A percentile compares a stretch with the other conserved stretches of the same genome.
Conservation (phyloP, 2,113 vertebrate species). For the Megaceryle maxima region DNA sequence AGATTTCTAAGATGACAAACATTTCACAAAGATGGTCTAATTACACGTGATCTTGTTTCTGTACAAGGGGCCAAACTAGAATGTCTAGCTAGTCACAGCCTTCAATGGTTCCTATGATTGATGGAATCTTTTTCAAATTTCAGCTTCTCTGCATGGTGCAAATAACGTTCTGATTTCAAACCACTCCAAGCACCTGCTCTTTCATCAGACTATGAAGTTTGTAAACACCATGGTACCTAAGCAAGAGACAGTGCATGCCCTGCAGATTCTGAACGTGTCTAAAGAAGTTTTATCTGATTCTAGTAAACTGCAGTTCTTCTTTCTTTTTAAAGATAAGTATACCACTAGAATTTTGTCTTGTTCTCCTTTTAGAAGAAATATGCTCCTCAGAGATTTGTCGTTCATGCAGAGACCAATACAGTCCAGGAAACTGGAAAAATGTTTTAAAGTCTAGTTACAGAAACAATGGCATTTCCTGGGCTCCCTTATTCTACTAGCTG, state of each 20-base stretch:
- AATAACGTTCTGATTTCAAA: neutral
- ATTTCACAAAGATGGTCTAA: neutral
- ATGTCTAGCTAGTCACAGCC: neutral
- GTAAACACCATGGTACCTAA: neutral
- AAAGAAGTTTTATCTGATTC: neutral
- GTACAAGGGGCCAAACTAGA: neutral
- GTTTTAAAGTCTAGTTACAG: neutral
- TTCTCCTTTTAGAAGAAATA: conserved; percentile 10
- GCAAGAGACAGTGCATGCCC: neutral
- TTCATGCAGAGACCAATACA: neutral
- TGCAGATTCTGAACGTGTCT: neutral
- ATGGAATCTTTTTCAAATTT: neutral
- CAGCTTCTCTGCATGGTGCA: neutral
- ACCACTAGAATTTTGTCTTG: neutral
- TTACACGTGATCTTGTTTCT: neutral
- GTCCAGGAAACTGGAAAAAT: neutral
- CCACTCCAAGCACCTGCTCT: neutral
- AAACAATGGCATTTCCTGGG: neutral
- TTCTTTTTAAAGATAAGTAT: neutral
- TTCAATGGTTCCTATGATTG: neutral
- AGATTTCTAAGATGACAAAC: neutral
- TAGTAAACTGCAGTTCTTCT: conserved; percentile 10
- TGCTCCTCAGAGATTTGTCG: neutral
- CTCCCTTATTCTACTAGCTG: neutral
- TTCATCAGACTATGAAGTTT: neutral